Base-by-base conservation (phyloP, 2,113 vertebrate species). In the Nansenia antarctica region DNA sequence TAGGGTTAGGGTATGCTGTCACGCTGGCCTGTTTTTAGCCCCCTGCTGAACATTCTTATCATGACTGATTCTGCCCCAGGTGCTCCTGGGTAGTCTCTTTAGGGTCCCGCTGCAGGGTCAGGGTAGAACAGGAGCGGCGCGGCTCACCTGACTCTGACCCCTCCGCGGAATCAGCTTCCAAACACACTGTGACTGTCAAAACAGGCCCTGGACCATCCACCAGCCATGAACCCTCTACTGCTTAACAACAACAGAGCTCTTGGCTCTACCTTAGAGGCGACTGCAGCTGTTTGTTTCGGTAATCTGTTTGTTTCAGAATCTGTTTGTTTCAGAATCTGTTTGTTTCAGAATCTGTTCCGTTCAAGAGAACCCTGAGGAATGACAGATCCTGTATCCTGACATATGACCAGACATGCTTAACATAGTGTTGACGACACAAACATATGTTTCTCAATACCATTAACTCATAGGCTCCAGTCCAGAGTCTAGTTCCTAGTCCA, bases 91-190 rank as follows among this genome's bases (percentile, higher is more conserved):
- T 42, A 62, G 52, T 64, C 15, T 58, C 4, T 14, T 11, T 67
- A 52, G 9, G 59, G 35, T 34, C 67, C 52, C 26, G 37, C 60
- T 34, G 59, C 69, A 26, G 65, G 59, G 66, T 81, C 72, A 59
- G 24, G 67, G 32, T 12, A 53, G 18, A 52, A 18, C 57, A 70
- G 49, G 54, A 82, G 74, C 71, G 58, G 26, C 64, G 32, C 9
- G 39, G 65, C 65, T 70, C 64, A 74, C 72, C 60, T 9, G 24
- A 81, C 22, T 54, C 58, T 71, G 72, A 72, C 72, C 61, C 57
- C 35, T 31, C 1, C 8, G 49, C 18, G 55, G 62, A 35, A 82
- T 71, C 27, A 62, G 60, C 77, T 74, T 68, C 73, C 35, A 22
- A 53, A 22, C 35, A 57, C 22, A 59, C 63, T 3, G 3, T 67